Conservation (phyloP, 2,797 vertebrate genomes). For the Pagetopsis macropterus region DNA sequence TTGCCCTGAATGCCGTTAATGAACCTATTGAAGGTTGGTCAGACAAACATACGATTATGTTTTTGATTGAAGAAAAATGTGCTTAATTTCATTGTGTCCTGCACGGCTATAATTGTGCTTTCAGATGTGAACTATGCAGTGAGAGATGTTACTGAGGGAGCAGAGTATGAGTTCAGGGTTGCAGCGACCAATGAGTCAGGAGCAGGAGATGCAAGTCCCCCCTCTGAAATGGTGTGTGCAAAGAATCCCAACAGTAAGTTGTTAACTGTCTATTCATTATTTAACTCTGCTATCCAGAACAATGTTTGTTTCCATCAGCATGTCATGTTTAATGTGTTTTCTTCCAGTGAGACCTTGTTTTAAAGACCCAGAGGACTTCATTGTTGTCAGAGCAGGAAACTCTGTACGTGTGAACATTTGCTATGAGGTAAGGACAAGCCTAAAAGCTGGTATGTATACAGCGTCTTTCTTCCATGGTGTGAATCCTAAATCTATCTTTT, state of each 20-base stretch:
- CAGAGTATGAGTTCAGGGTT: slow-evolving; percentile 91
- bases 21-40: slow-evolving; percentile 81
- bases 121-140: slow-evolving; percentile 78
- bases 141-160: slow-evolving; percentile 81
- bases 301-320: background rate
- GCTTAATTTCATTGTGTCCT: background rate
- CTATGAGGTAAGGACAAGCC: slow-evolving; percentile 83
- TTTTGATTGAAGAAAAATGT: background rate
- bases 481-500: slow-evolving; percentile 1
- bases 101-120: slow-evolving; percentile 4
- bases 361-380: slow-evolving; percentile 82
- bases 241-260: slow-evolving; percentile 88
- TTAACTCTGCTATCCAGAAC: slow-evolving; percentile 5
- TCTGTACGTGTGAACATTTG: slow-evolving; percentile 82
- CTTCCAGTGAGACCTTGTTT: slow-evolving; percentile 85
- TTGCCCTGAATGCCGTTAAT: slow-evolving; percentile 75
- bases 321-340: slow-evolving; percentile 34
- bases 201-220: slow-evolving; percentile 83
- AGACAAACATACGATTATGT: background rate
- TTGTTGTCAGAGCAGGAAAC: slow-evolving; percentile 86
- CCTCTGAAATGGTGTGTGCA: slow-evolving; percentile 83
- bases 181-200: slow-evolving; percentile 87
- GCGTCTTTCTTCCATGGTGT: background rate
- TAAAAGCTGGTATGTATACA: slow-evolving; percentile 1
- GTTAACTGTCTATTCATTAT: slow-evolving; percentile 14